These are phyloP conservation scores for Phyto melanocephala DNA, from an alignment of 2,888 invertebrate species.

Conservation along the genomic window DNA sequence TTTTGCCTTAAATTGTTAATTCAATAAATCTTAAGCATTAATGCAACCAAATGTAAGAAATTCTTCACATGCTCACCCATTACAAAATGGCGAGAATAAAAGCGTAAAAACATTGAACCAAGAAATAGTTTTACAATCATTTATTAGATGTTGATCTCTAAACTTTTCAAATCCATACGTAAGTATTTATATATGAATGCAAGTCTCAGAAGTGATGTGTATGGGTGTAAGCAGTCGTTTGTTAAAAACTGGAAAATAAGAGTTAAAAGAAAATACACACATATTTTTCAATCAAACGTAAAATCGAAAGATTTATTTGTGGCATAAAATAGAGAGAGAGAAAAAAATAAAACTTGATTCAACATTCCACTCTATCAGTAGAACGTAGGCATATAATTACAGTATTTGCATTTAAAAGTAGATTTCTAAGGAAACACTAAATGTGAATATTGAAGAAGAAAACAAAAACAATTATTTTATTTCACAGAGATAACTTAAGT, in stretches of 20 bases:
- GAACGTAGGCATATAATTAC: background rate
- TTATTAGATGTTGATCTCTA: constrained; percentile 16
- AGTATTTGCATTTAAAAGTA: background rate
- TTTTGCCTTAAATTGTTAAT: background rate
- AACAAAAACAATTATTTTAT: background rate
- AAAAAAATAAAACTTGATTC: background rate
- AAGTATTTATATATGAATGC: background rate
- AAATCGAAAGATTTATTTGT: constrained; percentile 40
- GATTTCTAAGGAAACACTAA: background rate
- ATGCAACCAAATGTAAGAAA: background rate
- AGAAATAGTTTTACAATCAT: constrained; percentile 10
- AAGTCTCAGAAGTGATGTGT: constrained; percentile 4
- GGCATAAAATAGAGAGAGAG: background rate
- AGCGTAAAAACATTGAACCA: background rate
- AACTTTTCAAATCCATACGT: constrained; percentile 11
- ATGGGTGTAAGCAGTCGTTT: background rate
- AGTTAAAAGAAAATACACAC: background rate
- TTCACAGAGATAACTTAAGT: no score
- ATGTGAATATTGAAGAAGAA: background rate
- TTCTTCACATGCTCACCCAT: background rate
- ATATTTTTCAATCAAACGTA: constrained; percentile 35
- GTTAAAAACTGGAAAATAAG: background rate
- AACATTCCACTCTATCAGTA: background rate
- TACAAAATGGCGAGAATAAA: background rate
- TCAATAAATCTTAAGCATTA: no score